Percentiles rank a stretch among this genome's conserved stretches.
These are phyloP conservation scores for Galerucella pusilla DNA, from an alignment of 2,888 invertebrate genomes.

Conservation along the genomic window DNA sequence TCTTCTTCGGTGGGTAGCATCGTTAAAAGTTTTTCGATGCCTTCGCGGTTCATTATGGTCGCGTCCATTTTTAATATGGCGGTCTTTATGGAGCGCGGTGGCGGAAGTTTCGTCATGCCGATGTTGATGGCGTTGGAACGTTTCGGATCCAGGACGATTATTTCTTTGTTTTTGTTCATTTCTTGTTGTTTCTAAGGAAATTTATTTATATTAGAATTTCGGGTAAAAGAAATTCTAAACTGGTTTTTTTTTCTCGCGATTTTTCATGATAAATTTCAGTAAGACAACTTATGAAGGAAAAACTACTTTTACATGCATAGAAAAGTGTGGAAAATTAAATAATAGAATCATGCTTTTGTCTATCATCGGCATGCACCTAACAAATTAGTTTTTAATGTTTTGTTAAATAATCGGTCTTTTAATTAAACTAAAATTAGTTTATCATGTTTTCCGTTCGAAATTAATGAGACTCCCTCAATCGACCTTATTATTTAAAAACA, in stretches of 20 bases:
- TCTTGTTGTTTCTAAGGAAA: conserved; percentile 80
- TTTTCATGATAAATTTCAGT: too few species aligned
- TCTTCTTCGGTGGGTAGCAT: conserved; percentile 98
- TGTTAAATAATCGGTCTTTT: too few species aligned
- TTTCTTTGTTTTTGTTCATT: conserved; percentile 87
- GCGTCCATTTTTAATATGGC: conserved; percentile 99
- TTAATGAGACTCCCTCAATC: too few species aligned
- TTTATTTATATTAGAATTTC: background rate
- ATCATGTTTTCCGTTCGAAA: too few species aligned
- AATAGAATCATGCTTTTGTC: conserved; percentile 22
- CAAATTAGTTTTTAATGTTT: too few species aligned
- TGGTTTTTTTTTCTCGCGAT: too few species aligned
- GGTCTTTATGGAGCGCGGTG: conserved; percentile 97
- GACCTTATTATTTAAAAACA: background rate
- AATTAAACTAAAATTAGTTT: too few species aligned
- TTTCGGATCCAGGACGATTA: conserved; percentile 95
- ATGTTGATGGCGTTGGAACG: conserved; percentile 99
- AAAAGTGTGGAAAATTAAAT: background rate
- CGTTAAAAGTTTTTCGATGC: conserved; percentile 95
- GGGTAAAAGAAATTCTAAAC: background rate
- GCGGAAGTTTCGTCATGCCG: conserved; percentile 98
- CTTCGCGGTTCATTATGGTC: conserved; percentile 97
- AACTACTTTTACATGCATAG: background rate
- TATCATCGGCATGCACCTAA: conserved; percentile 12
- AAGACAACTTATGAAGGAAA: too few species aligned